These are phyloP conservation scores for Actinernus sp. DNA, from an alignment of 92 coral and sea anemone genomes.

Conservation along the genomic window DNA sequence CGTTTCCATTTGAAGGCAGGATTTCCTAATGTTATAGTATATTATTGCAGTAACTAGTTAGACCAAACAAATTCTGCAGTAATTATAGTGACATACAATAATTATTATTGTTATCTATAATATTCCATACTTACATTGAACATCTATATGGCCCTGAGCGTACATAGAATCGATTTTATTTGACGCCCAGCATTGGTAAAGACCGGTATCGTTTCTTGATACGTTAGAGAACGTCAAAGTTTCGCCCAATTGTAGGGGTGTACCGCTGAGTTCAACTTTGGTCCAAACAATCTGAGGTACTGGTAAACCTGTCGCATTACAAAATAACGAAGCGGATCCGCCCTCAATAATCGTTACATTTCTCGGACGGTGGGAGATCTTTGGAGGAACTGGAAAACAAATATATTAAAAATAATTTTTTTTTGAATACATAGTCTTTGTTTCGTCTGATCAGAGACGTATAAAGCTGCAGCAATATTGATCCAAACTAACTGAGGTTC, in stretches of 20 bases:
- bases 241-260: not conserved
- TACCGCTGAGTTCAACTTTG: not conserved
- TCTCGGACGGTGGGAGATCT: constrained; percentile 2
- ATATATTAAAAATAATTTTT: not conserved
- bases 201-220: constrained; percentile 11
- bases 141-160: not conserved
- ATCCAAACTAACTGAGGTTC: too few relatives aligned
- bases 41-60: too few relatives aligned
- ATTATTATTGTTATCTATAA: too few relatives aligned
- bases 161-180: constrained; percentile 2
- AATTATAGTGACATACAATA: too few relatives aligned
- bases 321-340: constrained; percentile 12
- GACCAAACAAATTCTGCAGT: too few relatives aligned
- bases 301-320: constrained; percentile 63
- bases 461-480: not conserved
- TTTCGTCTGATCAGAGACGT: not conserved
- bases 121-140: constrained; percentile 2
- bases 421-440: not conserved
- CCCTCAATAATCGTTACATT: not conserved
- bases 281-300: constrained; percentile 41
- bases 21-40: too few relatives aligned
- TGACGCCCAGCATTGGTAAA: constrained; percentile 4
- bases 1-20: too few relatives aligned
- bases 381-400: constrained; percentile 3
- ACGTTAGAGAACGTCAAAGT: not conserved